Conservation (phyloP, 2,797 vertebrate species). For the Anguilla megastoma region DNA sequence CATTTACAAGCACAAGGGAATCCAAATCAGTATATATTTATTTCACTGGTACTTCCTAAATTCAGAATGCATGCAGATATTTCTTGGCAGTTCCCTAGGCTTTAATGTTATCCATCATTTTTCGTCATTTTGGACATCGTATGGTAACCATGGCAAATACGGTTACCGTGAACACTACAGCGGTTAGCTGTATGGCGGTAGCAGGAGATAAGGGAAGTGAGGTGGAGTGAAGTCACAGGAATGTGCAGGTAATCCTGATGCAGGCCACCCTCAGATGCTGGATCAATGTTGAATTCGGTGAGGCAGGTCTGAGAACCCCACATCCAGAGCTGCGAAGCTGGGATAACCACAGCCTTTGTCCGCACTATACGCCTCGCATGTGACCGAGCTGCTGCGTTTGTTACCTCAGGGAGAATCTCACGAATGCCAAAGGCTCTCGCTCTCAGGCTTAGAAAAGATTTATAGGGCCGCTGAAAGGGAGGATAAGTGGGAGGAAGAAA, state of each 20-base stretch:
- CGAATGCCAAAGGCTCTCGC: constrained; percentile 1
- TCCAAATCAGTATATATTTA: neutral
- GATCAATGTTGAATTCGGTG: constrained; percentile 22
- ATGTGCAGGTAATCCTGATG: constrained; percentile 22
- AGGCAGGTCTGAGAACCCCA: neutral
- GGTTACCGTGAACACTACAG: neutral
- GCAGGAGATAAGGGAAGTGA: neutral
- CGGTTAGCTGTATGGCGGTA: neutral
- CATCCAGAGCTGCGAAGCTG: neutral
- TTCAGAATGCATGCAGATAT: constrained; percentile 17
- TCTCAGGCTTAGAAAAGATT: constrained; percentile 33
- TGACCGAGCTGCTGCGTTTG: constrained; percentile 22
- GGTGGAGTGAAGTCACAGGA: neutral
- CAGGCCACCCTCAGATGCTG: constrained; percentile 22
- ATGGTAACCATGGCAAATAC: constrained; percentile 14
- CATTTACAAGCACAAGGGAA: neutral
- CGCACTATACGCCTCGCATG: constrained; percentile 4
- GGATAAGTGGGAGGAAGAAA: constrained; percentile 32
- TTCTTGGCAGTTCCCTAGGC: constrained; percentile 14
- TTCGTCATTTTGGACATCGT: constrained; percentile 2
- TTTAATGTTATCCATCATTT: constrained; percentile 2
- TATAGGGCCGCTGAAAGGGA: constrained; percentile 12
- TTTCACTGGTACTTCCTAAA: neutral
- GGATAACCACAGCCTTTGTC: constrained; percentile 9
- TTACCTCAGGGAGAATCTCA: constrained; percentile 19